These are phyloP conservation scores for Stenopsyche tienmushanensis DNA, from an alignment of 1,140 invertebrate genomes.

Conservation along the genomic window DNA sequence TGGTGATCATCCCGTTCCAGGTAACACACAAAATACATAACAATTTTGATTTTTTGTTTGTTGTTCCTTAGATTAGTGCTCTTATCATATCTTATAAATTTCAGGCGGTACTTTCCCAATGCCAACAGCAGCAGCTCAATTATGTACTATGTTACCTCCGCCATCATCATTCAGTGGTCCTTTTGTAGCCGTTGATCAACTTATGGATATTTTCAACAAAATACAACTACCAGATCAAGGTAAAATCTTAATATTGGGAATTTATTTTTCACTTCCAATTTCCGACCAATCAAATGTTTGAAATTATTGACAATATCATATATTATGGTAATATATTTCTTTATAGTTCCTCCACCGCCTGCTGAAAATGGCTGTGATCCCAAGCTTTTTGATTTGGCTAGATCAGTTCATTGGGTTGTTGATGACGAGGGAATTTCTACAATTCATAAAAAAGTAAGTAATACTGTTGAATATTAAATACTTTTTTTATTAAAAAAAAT, in stretches of 20 bases:
- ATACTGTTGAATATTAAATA: too few relatives aligned
- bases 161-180: slow-evolving; percentile 90
- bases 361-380: slow-evolving; percentile 77
- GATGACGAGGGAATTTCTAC: slow-evolving; percentile 69
- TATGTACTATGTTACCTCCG: slow-evolving; percentile 88
- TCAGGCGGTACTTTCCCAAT: slow-evolving; percentile 91
- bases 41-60: too few relatives aligned
- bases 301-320: too few relatives aligned
- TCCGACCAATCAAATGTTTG: too few relatives aligned
- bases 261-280: neutral
- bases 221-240: slow-evolving; percentile 83
- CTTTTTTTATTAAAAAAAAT: neutral
- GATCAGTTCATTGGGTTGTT: slow-evolving; percentile 86
- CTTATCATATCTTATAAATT: too few relatives aligned
- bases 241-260: too few relatives aligned
- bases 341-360: slow-evolving; percentile 66
- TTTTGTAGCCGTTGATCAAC: slow-evolving; percentile 86
- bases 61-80: too few relatives aligned
- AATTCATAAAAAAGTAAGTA: slow-evolving; percentile 59
- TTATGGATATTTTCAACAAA: slow-evolving; percentile 86
- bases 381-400: slow-evolving; percentile 80
- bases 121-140: slow-evolving; percentile 81
- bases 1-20: slow-evolving; percentile 81
- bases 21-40: too few relatives aligned
- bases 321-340: slow-evolving; percentile 66